Base-by-base conservation (phyloP, 2,113 vertebrate genomes). In the Vicugna pacos region DNA sequence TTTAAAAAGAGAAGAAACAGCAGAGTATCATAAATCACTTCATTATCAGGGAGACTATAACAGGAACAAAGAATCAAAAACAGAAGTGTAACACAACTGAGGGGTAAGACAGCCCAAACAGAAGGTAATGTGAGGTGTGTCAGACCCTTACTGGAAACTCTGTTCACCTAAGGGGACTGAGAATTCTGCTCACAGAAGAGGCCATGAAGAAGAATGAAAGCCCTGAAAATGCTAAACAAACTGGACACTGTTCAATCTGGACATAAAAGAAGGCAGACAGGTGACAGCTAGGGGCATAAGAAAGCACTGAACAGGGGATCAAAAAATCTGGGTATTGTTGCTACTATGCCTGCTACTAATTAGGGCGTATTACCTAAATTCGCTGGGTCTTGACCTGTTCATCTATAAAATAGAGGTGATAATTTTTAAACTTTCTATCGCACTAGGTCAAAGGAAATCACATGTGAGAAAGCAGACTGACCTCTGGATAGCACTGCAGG, bases 101-200 rank as follows among this genome's bases (percentile, higher is more conserved):
- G 67, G n/a, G 20, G 42, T 9, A 58, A 69, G 28, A 11, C 56
- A 24, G 9, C 76, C 54, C 20, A 20, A 70, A 52, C 0, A 4
- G 28, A 81, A 73, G 52, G 26, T 2, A 73, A 76, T 0, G 2
- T 7, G 2, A 16, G 8, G 67, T 56, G 56, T 20, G 26, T 11
- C 69, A 48, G 64, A 64, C 8, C 48, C 8, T 32, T 50, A 42
- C 26, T 5, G 84, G 13, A 94, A 67, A 42, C 19, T 4, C 38
- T 4, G 7, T 1, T 13, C 8, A 79, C 3, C 30, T 30, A 20
- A 48, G 2, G 20, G 19, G 15, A 67, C 0, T 7, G 26, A 56
- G 28, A 38, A n/a, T 13, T 46, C 79, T 83, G 42, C 17, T 42
- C 76, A 60, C n/a, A 84, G 46, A 77, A 28, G 64, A 60, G 14